These are phyloP conservation scores for Philantomba maxwellii DNA, from an alignment of 2,113 vertebrate genomes.

Conservation along the genomic window DNA sequence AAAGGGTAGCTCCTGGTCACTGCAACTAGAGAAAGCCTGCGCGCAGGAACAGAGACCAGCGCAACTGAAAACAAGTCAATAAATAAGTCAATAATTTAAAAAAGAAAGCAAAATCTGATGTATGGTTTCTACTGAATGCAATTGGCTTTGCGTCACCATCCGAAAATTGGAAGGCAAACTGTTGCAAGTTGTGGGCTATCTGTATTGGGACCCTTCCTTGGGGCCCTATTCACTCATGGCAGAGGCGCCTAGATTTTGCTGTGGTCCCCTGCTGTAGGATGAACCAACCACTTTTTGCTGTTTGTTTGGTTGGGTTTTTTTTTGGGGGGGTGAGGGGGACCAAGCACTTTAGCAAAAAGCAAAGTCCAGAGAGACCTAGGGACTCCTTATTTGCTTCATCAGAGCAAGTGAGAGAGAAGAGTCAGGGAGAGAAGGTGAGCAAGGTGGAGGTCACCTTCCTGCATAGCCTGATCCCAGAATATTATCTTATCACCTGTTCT, in stretches of 20 bases:
- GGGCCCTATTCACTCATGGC: background rate
- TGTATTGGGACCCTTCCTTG: background rate
- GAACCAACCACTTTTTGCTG: background rate
- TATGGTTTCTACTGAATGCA: background rate
- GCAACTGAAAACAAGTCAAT: background rate
- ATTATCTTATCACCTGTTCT: background rate
- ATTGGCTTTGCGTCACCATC: background rate
- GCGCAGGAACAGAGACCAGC: background rate
- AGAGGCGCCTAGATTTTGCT: background rate
- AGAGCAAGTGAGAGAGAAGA: background rate
- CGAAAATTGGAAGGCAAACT: background rate
- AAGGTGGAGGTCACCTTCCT: background rate
- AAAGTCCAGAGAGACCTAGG: background rate
- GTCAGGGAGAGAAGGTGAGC: background rate
- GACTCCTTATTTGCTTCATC: background rate
- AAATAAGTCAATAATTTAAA: background rate
- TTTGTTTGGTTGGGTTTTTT: background rate
- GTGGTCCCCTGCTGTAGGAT: background rate
- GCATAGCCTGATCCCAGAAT: background rate
- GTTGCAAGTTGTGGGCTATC: background rate
- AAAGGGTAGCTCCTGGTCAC: background rate
- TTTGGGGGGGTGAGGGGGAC: too few relatives aligned
- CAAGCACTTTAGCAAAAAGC: background rate
- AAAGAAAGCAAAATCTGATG: background rate
- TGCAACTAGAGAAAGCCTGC: accelerated